Evolutionary conservation across 2,888 invertebrate species (phyloP), one percentile per base, ranked within the genome.

Genomic region (Hetaerina titia): DNA sequence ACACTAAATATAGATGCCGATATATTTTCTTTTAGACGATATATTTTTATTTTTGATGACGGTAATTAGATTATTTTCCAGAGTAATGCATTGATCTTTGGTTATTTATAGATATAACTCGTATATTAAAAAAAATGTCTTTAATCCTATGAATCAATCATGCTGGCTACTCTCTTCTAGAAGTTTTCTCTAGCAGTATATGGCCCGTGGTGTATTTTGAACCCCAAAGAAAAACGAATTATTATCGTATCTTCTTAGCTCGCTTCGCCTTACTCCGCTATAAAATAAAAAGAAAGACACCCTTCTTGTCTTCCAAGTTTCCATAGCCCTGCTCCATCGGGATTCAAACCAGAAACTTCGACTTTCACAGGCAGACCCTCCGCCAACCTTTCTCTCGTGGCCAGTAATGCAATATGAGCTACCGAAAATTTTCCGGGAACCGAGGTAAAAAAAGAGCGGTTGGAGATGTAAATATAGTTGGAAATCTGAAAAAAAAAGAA

Each of bases 401-500:
- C 81, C 25, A 31, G 81, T 81, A 81, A 81, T 81, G 31, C 81
- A 31, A 31, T 81, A 31, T 31, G 15, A 25, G 31, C 81, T 2
- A 81, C 15, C 7, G n/a, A 31, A 81, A 81, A 81, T 31, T 81
- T 31, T 15, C 81, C 81, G 25, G 31, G 31, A 81, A 31, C 13
- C 81, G 81, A 31, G 81, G 81, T 13, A 5, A 31, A 81, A 81
- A 81, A n/a, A 13, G 31, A 31, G 22, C 31, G 81, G 31, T 31
- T 31, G 81, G 31, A 4, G 31, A 81, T 81, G 81, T 81, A 31
- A 31, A 81, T 81, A n/a, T 81, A 81, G 81, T 31, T 15, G 31
- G 81, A 81, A 81, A 81, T 81, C 81, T 81, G 81, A n/a, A 4
- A 81, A 11, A 81, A 81, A 81, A 81, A 9, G 81, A 81, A 81